These are phyloP conservation scores for Prinia subflava DNA, from an alignment of 2,113 vertebrate species.

Conservation along the genomic window DNA sequence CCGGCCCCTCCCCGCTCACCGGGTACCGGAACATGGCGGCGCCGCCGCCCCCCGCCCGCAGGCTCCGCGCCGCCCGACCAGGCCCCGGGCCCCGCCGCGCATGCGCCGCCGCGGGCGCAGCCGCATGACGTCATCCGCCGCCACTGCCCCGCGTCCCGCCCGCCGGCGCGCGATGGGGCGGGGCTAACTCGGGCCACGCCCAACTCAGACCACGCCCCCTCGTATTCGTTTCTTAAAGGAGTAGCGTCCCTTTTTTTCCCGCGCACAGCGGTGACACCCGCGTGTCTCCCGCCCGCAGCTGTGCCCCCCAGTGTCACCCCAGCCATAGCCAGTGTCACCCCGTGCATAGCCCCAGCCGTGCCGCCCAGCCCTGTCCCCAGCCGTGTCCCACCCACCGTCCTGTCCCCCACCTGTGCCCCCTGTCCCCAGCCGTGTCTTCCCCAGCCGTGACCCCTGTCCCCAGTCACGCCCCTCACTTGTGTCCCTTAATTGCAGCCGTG, in stretches of 20 bases:
- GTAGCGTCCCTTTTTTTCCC: not conserved
- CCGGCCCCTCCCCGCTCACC: not conserved
- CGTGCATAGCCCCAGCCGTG: not conserved
- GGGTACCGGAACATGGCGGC: not conserved
- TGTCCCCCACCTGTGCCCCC: not conserved
- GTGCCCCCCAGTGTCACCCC: not conserved
- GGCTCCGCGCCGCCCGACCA: not conserved
- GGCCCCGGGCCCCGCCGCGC: not conserved
- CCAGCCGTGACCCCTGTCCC: not conserved
- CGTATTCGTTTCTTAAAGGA: accelerated
- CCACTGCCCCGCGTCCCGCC: not conserved
- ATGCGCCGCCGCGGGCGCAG: slow-evolving; percentile 12
- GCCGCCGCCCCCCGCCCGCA: not conserved
- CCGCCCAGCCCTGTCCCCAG: not conserved
- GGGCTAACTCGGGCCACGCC: accelerated
- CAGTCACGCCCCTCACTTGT: not conserved
- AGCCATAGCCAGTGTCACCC: not conserved
- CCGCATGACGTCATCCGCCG: not conserved
- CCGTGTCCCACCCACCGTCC: no score
- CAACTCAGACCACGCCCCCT: accelerated
- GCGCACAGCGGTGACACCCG: not conserved
- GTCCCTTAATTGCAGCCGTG: not conserved
- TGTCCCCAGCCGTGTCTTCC: no score
- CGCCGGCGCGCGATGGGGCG: not conserved
- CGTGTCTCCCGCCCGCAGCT: not conserved